Base-by-base conservation (phyloP, 2,888 invertebrate genomes). In the Erpobdella octoculata region DNA sequence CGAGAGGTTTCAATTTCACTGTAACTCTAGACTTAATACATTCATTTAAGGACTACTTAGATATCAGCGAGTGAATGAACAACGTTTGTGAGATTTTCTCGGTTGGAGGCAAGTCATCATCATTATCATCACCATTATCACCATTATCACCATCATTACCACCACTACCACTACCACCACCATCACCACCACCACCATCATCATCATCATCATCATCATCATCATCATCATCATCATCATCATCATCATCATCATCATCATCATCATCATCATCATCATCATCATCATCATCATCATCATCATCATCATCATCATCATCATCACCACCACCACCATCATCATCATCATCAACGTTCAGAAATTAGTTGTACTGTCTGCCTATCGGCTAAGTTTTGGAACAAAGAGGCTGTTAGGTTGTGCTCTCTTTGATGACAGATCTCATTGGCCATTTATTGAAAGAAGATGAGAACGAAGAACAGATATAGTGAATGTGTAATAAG, bases 151-250 rank as follows among this genome's bases (percentile, higher is more conserved):
- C 6, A 61, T 61, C 61, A 61, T 61, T 28, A 33, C 12, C 61
- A 61, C 12, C 61, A 41, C 41, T 21, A 8, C 25, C 61, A 61
- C 31, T 31, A 28, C 31, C 28, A 61, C 28, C 61, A 21, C 31
- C 33, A 61, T 61, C 61, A 8, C 5, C 61, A 21, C 31, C 61
- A 21, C 31, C 61, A 61, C 31, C 25, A 28, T 61, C 12, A 9
- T 48, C 48, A 31, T 61, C 61, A 61, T 61, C 61, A 28, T 8
- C 4, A 61, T 61, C 61, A 31, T 12, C 28, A 33, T 61, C 61
- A 28, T 61, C 61, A 61, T 61, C 61, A 3, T 61, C 61, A 61
- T 48, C 48, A 12, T 48, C 48, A 3, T 48, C 48, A 3, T 48
- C 48, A 6, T 9, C 48, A 12, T 48, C 3, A 9, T 6, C n/a